phyloP scores from a whole-genome alignment of 2,888 invertebrate species.

The Pheosia tremula region DNA sequence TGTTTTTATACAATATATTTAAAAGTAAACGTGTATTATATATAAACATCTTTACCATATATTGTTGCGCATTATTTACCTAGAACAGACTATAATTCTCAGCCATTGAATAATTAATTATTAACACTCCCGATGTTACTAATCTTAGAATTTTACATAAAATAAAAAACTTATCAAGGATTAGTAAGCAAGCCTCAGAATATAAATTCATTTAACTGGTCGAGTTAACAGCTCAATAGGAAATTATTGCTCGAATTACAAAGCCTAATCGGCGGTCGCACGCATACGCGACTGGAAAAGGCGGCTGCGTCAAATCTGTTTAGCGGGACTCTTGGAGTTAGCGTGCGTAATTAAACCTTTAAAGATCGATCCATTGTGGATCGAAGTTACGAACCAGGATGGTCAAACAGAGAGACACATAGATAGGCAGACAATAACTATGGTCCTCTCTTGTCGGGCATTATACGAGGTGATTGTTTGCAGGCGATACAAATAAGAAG shows the following conservation, averaged over 20 bases:
- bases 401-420: constrained; percentile 28
- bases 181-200: constrained; percentile 43
- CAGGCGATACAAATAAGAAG: too few relatives aligned
- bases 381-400: too few relatives aligned
- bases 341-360: constrained; percentile 57
- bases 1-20: too few relatives aligned
- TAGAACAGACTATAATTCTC: constrained; percentile 28
- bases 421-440: constrained; percentile 28
- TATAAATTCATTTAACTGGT: constrained; percentile 61
- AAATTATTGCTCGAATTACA: constrained; percentile 68
- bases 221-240: constrained; percentile 65
- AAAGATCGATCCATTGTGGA: constrained; percentile 31
- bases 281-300: constrained; percentile 58
- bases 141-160: constrained; percentile 36
- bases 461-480: too few relatives aligned
- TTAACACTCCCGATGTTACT: constrained; percentile 35
- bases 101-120: constrained; percentile 32
- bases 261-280: constrained; percentile 63
- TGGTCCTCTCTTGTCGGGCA: too few relatives aligned
- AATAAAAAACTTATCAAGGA: constrained; percentile 38
- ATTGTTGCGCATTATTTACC: constrained; percentile 20
- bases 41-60: constrained; percentile 24
- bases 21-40: too few relatives aligned
- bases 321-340: constrained; percentile 36
- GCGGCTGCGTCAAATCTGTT: constrained; percentile 54